Evolutionary conservation across 92 coral and sea anemone genomes (phyloP).

Genomic region (Bergia puertoricense): DNA sequence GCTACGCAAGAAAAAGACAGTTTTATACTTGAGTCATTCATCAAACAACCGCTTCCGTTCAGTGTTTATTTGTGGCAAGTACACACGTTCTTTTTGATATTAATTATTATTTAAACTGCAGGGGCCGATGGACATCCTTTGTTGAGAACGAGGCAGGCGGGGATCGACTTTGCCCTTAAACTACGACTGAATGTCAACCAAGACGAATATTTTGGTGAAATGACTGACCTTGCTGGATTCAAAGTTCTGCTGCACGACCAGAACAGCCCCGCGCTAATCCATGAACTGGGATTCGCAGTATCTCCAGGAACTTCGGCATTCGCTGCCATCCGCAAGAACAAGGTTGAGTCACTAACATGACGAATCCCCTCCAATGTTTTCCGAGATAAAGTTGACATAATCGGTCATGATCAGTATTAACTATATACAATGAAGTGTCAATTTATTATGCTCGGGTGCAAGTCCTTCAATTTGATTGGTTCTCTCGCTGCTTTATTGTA

Average conservation of each 20-base stretch:
- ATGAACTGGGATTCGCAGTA: conserved; percentile 66
- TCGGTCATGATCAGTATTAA: no score
- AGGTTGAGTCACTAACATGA: conserved; percentile 18
- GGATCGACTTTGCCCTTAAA: conserved; percentile 51
- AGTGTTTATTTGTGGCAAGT: not conserved
- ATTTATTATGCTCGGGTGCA: no score
- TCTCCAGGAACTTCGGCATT: conserved; percentile 61
- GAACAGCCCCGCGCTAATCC: conserved; percentile 57
- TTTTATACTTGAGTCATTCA: no score
- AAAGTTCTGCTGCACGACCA: conserved; percentile 63
- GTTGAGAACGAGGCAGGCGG: conserved; percentile 50
- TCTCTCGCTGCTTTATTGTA: no score
- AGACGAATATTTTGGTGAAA: conserved; percentile 46
- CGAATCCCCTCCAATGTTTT: not conserved
- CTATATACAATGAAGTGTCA: no score
- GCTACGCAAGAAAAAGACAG: no score
- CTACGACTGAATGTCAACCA: conserved; percentile 47
- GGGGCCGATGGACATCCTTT: conserved; percentile 47
- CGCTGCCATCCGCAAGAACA: conserved; percentile 57
- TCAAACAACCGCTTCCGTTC: not conserved
- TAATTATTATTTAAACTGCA: not conserved
- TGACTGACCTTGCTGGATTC: conserved; percentile 53
- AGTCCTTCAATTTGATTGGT: no score
- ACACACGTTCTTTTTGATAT: no score
- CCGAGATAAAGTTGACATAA: no score